These are phyloP conservation scores for Rhabdomys pumilio DNA, from an alignment of 2,797 vertebrate species.

Conservation along the genomic window DNA sequence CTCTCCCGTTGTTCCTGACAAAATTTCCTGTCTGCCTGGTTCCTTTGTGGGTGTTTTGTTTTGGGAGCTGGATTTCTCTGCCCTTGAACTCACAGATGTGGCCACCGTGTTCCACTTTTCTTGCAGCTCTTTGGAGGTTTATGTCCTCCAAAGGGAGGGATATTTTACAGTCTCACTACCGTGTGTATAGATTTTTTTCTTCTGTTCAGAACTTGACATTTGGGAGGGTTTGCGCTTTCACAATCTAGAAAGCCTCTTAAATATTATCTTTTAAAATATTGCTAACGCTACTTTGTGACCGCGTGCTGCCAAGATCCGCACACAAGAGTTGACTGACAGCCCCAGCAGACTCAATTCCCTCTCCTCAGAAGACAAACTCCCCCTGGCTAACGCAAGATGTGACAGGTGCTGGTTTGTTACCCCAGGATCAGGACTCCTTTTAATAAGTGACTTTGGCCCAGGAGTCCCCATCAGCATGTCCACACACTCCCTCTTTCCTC, in stretches of 20 bases:
- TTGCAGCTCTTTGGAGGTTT: not conserved
- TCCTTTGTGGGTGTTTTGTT: not conserved
- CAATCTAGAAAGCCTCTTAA: not conserved
- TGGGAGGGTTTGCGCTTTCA: slow-evolving; percentile 17
- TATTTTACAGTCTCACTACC: not conserved
- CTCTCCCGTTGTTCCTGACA: not conserved
- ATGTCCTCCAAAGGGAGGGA: not conserved
- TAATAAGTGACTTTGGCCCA: not conserved
- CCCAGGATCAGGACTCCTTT: not conserved
- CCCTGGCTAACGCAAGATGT: too few relatives aligned
- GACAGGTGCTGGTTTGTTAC: not conserved
- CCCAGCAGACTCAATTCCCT: not conserved
- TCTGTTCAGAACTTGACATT: not conserved
- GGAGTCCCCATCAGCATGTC: not conserved
- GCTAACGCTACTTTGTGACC: not conserved
- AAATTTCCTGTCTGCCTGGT: not conserved
- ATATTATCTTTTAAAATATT: not conserved
- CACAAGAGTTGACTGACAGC: not conserved
- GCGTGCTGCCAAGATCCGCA: not conserved
- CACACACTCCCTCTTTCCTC: too few relatives aligned
- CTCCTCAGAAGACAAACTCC: not conserved
- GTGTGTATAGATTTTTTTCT: not conserved
- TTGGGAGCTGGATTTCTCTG: not conserved
- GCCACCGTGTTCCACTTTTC: not conserved
- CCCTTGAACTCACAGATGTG: not conserved